Evolutionary conservation across 2,797 vertebrate genomes (phyloP).

Genomic region (Acanthopagrus latus): DNA sequence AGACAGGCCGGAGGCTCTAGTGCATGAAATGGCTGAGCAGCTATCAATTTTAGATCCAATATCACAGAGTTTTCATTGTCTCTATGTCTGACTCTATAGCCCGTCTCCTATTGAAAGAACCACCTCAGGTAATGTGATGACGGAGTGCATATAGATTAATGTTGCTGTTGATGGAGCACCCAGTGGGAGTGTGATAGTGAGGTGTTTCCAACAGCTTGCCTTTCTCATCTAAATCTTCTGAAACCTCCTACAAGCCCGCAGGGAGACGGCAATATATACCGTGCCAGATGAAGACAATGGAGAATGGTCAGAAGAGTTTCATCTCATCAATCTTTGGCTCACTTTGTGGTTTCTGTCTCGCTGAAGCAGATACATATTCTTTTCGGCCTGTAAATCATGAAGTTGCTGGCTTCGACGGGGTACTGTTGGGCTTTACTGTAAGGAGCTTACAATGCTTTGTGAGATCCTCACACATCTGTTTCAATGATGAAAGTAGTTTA

Average conservation of each 20-base stretch:
- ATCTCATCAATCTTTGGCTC: constrained; percentile 72
- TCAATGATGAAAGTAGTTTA: neutral
- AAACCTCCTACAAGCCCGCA: constrained; percentile 72
- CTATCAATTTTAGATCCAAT: constrained; percentile 38
- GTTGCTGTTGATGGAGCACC: constrained; percentile 74
- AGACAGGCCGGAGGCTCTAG: neutral
- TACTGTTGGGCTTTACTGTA: constrained; percentile 38
- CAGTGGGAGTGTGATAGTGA: constrained; percentile 77
- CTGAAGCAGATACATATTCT: constrained; percentile 59
- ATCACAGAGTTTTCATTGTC: constrained; percentile 39
- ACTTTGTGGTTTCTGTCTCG: constrained; percentile 54
- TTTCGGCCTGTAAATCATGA: constrained; percentile 49
- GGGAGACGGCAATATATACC: constrained; percentile 66
- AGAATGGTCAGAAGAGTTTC: constrained; percentile 67
- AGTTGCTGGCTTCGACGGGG: constrained; percentile 34
- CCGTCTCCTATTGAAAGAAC: constrained; percentile 55
- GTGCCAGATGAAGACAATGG: constrained; percentile 76
- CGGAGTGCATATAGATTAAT: constrained; percentile 75
- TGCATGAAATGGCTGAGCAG: constrained; percentile 14
- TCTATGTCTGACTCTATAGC: constrained; percentile 16
- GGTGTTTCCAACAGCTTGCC: constrained; percentile 76
- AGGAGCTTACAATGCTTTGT: neutral
- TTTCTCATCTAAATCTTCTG: constrained; percentile 78
- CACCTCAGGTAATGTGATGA: constrained; percentile 70
- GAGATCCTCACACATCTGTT: neutral